Conservation (phyloP, 2,888 invertebrate genomes). For the Rhingia campestris region DNA sequence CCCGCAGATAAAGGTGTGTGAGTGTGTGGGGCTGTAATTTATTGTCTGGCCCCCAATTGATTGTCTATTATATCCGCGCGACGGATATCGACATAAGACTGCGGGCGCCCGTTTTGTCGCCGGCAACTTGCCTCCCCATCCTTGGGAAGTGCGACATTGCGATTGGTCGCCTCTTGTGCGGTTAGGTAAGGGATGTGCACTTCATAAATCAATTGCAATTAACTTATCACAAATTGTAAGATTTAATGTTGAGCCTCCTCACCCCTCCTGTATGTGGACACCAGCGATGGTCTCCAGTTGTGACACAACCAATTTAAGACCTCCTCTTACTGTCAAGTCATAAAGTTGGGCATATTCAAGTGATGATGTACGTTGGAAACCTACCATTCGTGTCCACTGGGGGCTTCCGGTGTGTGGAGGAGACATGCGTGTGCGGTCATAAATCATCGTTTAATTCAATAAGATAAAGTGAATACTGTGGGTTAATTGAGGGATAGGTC, state of each 20-base stretch:
- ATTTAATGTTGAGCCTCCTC: constrained; percentile 74
- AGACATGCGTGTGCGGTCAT: constrained; percentile 38
- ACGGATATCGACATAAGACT: constrained; percentile 51
- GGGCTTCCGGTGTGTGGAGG: constrained; percentile 24
- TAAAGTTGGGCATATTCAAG: constrained; percentile 62
- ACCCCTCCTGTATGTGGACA: constrained; percentile 5
- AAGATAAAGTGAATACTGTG: constrained; percentile 54
- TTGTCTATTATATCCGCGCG: constrained; percentile 38
- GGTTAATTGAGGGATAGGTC: constrained; percentile 65
- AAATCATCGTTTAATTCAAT: constrained; percentile 74
- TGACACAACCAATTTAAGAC: constrained; percentile 67
- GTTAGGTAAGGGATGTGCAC: constrained; percentile 71
- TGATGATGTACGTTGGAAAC: not conserved
- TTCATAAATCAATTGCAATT: constrained; percentile 77
- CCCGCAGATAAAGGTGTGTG: constrained; percentile 7
- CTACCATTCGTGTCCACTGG: not conserved
- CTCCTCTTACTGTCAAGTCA: constrained; percentile 60
- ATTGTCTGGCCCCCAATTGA: constrained; percentile 54
- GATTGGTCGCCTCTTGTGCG: constrained; percentile 40
- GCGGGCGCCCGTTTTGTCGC: constrained; percentile 37
- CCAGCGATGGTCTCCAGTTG: constrained; percentile 20
- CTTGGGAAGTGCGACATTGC: constrained; percentile 51
- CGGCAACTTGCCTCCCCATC: constrained; percentile 17
- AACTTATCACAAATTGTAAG: constrained; percentile 76
- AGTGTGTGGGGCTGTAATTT: constrained; percentile 52